Evolutionary conservation across 2,113 vertebrate species (phyloP).

Genomic region (Symphodus melops): DNA sequence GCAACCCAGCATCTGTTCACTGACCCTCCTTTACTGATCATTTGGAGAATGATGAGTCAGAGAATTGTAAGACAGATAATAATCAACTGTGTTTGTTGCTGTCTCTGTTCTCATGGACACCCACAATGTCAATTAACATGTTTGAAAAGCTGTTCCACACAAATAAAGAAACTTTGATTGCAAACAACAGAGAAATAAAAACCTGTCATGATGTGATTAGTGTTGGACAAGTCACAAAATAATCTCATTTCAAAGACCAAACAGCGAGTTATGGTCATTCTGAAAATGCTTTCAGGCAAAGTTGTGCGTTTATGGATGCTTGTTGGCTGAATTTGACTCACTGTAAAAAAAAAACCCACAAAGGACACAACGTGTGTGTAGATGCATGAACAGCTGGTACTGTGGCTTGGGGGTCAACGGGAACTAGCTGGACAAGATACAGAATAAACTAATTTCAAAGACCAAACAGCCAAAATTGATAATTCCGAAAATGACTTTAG

Average conservation of each 20-base stretch:
- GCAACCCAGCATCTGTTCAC: background rate
- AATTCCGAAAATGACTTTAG: background rate
- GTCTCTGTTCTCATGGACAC: background rate
- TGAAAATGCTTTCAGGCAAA: background rate
- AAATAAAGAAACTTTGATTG: background rate
- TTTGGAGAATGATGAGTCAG: slow-evolving; percentile 8
- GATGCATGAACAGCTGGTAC: no score
- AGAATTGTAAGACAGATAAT: slow-evolving; percentile 3
- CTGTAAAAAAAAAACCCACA: no score
- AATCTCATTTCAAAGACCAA: background rate
- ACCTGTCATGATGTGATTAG: background rate
- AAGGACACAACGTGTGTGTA: no score
- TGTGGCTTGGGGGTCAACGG: no score
- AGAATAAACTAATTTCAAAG: no score
- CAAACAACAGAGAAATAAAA: background rate
- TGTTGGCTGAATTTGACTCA: no score
- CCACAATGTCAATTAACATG: background rate
- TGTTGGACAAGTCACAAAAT: background rate
- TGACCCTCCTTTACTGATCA: background rate
- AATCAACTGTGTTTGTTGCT: background rate
- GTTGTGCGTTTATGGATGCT: no score
- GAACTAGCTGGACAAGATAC: no score
- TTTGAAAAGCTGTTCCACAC: background rate
- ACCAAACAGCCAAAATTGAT: no score
- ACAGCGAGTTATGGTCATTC: background rate